Evolutionary conservation across 1,140 invertebrate species (phyloP).

Genomic region (Pygmarrhopalites habei): DNA sequence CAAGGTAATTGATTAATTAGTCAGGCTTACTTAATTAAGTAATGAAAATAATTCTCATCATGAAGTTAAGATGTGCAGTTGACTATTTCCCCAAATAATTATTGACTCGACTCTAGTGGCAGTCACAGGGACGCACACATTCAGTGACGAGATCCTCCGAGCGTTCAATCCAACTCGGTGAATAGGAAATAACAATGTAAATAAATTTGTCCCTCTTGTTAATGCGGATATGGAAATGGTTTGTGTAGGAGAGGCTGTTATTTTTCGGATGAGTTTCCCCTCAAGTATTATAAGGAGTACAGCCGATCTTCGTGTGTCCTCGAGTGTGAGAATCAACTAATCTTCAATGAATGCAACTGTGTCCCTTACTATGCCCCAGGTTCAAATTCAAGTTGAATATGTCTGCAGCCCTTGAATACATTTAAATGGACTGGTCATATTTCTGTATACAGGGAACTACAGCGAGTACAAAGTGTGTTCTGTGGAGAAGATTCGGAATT

Average conservation of each 20-base stretch:
- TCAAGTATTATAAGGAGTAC: conserved; percentile 39
- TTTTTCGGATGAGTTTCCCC: conserved; percentile 34
- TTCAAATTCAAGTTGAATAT: conserved; percentile 6
- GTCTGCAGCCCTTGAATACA: not conserved
- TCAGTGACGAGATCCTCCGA: conserved; percentile 25
- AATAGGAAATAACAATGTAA: too few relatives aligned
- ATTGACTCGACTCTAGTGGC: too few relatives aligned
- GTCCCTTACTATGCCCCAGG: conserved; percentile 38
- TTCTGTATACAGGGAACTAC: conserved; percentile 1
- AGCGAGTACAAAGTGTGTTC: not conserved
- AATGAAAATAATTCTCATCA: too few relatives aligned
- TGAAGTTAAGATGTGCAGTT: too few relatives aligned
- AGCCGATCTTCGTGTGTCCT: conserved; percentile 36
- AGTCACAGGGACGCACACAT: conserved; percentile 29
- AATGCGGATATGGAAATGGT: too few relatives aligned
- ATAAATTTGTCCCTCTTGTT: too few relatives aligned
- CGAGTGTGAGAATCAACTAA: conserved; percentile 38
- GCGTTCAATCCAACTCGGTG: conserved; percentile 13
- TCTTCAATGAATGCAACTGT: conserved; percentile 35
- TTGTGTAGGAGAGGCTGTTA: conserved; percentile 36
- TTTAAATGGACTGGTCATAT: not conserved
- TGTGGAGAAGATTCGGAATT: not conserved
- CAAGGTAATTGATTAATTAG: too few relatives aligned
- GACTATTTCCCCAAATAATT: too few relatives aligned
- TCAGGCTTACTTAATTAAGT: too few relatives aligned